phyloP scores from a whole-genome alignment of 2,888 invertebrate species.

The Tricholauxania praeusta region DNA sequence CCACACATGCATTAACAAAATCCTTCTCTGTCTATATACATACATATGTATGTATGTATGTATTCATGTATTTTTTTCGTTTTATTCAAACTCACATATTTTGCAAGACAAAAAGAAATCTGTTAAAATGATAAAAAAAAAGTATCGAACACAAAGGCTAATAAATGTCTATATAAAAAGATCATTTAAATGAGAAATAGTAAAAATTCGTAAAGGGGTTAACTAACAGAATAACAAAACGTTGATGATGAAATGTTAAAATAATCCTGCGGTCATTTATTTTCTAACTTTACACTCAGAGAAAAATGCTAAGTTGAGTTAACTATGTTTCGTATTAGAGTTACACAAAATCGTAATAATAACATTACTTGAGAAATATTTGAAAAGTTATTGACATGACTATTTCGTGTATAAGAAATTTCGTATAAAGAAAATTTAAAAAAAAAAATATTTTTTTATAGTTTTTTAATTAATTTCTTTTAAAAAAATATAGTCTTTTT shows the following conservation, averaged over 20 bases:
- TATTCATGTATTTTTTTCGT: background rate
- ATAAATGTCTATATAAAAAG: slow-evolving; percentile 18
- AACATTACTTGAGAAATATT: no score
- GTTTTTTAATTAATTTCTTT: no score
- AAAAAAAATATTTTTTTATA: no score
- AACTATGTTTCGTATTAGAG: no score
- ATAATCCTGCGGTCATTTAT: slow-evolving; percentile 24
- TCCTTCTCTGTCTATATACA: background rate
- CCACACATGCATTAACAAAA: background rate
- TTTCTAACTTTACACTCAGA: background rate
- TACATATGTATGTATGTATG: background rate
- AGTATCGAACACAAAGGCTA: slow-evolving; percentile 15
- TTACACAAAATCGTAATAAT: no score
- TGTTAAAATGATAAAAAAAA: background rate
- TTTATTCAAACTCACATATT: background rate
- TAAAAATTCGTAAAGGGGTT: background rate
- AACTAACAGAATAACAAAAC: slow-evolving; percentile 13
- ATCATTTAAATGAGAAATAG: background rate
- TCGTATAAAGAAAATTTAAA: no score
- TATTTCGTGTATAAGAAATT: no score
- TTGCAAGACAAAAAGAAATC: slow-evolving; percentile 10
- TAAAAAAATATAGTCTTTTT: no score
- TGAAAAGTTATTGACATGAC: no score
- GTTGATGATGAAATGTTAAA: slow-evolving; percentile 22
- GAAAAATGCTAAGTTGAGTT: no score